These are phyloP conservation scores for Scolanthus callimorphus DNA, from an alignment of 92 coral and sea anemone species.

Conservation along the genomic window DNA sequence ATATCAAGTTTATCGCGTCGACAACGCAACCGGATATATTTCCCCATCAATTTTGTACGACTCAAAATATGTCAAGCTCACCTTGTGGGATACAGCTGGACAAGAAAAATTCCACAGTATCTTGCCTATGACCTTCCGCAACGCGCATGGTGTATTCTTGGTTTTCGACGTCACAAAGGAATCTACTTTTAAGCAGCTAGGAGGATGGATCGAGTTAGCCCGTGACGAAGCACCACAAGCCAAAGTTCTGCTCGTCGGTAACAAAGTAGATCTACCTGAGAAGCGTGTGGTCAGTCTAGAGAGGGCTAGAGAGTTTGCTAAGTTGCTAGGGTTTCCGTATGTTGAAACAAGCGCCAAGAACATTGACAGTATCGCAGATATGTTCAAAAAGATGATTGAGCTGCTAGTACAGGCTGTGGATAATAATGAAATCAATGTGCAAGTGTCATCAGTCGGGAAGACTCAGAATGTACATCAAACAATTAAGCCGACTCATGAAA, in stretches of 20 bases:
- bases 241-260: conserved; percentile 55
- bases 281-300: conserved; percentile 26
- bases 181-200: conserved; percentile 40
- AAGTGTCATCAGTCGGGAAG: neutral
- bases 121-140: conserved; percentile 60
- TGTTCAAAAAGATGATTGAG: conserved; percentile 55
- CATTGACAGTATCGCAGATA: conserved; percentile 37
- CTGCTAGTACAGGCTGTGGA: conserved; percentile 47
- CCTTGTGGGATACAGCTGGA: conserved; percentile 73
- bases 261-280: conserved; percentile 49
- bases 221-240: conserved; percentile 16
- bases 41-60: conserved; percentile 45
- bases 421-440: conserved; percentile 23
- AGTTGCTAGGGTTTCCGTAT: conserved; percentile 34
- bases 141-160: conserved; percentile 67
- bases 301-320: conserved; percentile 43
- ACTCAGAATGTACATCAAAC: too few relatives aligned
- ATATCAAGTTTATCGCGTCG: conserved; percentile 25
- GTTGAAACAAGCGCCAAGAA: conserved; percentile 63
- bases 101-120: conserved; percentile 63
- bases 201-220: conserved; percentile 50
- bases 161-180: conserved; percentile 61
- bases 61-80: conserved; percentile 43
- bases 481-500: too few relatives aligned
- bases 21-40: conserved; percentile 58